Evolutionary conservation across 2,797 vertebrate species (phyloP).

Genomic region (Orestias chungarensis): DNA sequence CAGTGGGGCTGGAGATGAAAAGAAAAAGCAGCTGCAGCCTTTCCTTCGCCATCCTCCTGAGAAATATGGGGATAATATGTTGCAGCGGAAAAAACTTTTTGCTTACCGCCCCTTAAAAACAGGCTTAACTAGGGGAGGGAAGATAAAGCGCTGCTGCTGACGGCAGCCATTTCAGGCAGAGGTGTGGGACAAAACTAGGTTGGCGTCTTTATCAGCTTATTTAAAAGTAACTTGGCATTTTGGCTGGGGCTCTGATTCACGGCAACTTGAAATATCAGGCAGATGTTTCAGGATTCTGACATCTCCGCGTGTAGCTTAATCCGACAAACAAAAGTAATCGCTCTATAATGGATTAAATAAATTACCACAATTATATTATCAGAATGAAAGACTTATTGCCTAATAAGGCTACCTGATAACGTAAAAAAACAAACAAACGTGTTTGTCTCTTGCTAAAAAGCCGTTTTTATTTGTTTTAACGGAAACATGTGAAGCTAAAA

Average conservation of each 20-base stretch:
- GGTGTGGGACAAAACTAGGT: conserved; percentile 52
- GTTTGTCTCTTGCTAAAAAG: too few relatives aligned
- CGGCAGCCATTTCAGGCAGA: conserved; percentile 39
- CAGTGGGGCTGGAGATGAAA: conserved; percentile 45
- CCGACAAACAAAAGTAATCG: not conserved
- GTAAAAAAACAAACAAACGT: not conserved
- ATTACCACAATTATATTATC: not conserved
- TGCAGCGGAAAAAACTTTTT: conserved; percentile 74
- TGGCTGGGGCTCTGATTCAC: conserved; percentile 28
- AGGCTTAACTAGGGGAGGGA: conserved; percentile 63
- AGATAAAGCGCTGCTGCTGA: conserved; percentile 64
- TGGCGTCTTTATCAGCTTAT: conserved; percentile 50
- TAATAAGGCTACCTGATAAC: not conserved
- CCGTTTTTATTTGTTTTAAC: not conserved
- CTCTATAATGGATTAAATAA: not conserved
- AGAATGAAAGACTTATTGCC: not conserved
- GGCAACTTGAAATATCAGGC: conserved; percentile 26
- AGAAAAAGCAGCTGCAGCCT: conserved; percentile 60
- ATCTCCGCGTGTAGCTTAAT: not conserved
- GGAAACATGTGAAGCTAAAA: not conserved
- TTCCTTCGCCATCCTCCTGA: conserved; percentile 65
- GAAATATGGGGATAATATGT: conserved; percentile 71
- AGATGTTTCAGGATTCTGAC: conserved; percentile 9
- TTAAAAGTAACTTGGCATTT: conserved; percentile 50
- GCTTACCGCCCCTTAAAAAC: conserved; percentile 70